Evolutionary conservation across 2,888 invertebrate genomes (phyloP), one percentile per base, ranked within the genome.

Genomic region (Hybos culiciformis): DNA sequence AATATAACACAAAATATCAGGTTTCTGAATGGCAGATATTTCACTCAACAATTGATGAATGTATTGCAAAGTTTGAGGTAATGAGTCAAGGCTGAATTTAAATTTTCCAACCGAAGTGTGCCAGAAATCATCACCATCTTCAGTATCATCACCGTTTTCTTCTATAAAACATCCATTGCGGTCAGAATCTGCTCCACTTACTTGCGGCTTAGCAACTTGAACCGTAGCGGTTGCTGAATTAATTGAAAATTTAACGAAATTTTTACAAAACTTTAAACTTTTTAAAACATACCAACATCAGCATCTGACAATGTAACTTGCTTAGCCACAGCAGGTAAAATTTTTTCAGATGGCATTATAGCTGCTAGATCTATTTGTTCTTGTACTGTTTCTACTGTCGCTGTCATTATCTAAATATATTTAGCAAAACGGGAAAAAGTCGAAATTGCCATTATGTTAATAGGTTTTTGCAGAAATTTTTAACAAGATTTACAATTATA

Each of bases 81-180:
- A 68, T 56, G 91, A 84, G 37, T 90, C 87, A 42, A 94, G 76
- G 39, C 78, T 77, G 69, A 94, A 93, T 61, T 86, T 83, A 64
- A 93, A 93, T 61, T 88, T 87, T 20, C 93, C 94, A 32, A 90
- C 81, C 0, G 87, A 84, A 0, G 93, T 94, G 48, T 87, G 81
- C 93, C 93, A 93, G 62, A 90, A 91, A 61, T 86, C 80, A 39
- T 81, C 80, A 59, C 83, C 75, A 53, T 84, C 82, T 46, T 66
- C 65, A 41, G 60, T 58, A 39, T 82, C 83, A 44, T 74, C 77
- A n/a, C 74, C 73, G 5, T 76, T 77, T 0, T 78, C 75, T 46
- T 80, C 81, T 0, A 77, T 70, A 9, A 77, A 74, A 49, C 79
- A 76, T 51, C 85, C 84, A 54, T 80, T 78, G 46, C 56, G 59